Percentiles rank a stretch among this genome's conserved stretches.
Evolutionary conservation across 2,113 vertebrate species (phyloP).

Genomic region (Euleptes europaea): DNA sequence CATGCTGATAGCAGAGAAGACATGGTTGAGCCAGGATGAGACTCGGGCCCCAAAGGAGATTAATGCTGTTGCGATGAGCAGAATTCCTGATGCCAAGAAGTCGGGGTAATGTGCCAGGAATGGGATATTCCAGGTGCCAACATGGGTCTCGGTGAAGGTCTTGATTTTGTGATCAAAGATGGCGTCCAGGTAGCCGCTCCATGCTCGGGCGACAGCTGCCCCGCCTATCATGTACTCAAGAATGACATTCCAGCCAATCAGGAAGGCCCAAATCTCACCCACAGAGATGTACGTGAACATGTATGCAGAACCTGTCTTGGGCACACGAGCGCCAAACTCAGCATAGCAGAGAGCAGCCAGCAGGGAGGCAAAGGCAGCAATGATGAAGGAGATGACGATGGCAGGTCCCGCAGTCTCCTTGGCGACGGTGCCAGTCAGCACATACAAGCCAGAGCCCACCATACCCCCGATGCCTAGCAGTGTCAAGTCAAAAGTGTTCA

Average conservation of each 20-base stretch:
- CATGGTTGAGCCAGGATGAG: conserved; percentile 94
- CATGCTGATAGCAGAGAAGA: conserved; percentile 88
- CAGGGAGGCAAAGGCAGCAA: conserved; percentile 88
- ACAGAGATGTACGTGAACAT: conserved; percentile 96
- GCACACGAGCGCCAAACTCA: conserved; percentile 92
- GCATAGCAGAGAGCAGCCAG: conserved; percentile 95
- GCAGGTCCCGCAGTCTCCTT: conserved; percentile 90
- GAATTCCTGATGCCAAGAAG: conserved; percentile 85
- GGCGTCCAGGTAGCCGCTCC: conserved; percentile 94
- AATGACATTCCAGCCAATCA: conserved; percentile 96
- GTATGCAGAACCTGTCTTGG: conserved; percentile 94
- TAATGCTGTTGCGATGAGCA: conserved; percentile 86
- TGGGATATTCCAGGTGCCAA: conserved; percentile 87
- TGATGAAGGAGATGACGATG: conserved; percentile 85
- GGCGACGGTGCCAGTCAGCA: conserved; percentile 92
- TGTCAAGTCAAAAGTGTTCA: conserved; percentile 89
- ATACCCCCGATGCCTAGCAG: conserved; percentile 92
- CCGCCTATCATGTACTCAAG: conserved; percentile 95
- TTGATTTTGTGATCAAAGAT: conserved; percentile 92
- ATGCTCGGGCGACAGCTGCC: conserved; percentile 90
- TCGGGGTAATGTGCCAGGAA: conserved; percentile 91
- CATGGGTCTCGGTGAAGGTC: conserved; percentile 88
- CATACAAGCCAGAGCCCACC: conserved; percentile 93
- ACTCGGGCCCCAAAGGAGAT: conserved; percentile 93
- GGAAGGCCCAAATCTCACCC: conserved; percentile 96